phyloP scores from a whole-genome alignment of 2,113 vertebrate genomes.

The Amphiprion ocellaris region DNA sequence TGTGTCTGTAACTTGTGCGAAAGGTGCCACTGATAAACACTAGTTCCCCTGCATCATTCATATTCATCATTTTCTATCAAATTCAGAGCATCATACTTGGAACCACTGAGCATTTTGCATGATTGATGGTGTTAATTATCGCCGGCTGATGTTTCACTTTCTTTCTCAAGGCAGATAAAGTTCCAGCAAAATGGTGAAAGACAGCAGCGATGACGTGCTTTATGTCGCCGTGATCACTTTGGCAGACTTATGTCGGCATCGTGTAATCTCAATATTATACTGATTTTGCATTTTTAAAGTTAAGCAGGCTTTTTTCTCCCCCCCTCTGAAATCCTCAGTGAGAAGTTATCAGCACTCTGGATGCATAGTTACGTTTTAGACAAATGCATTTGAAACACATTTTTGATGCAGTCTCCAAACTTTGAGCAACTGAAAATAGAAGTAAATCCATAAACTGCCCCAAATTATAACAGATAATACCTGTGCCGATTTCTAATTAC shows the following conservation, averaged over 20 bases:
- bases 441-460: too few species aligned
- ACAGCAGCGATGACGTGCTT: constrained; percentile 19
- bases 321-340: too few species aligned
- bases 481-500: background rate
- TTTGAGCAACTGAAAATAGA: background rate
- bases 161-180: constrained; percentile 66
- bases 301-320: background rate
- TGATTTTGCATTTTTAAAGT: constrained; percentile 25
- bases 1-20: constrained; percentile 45
- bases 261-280: constrained; percentile 9
- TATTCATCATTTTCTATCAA: constrained; percentile 62
- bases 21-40: constrained; percentile 55
- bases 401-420: background rate
- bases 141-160: constrained; percentile 63
- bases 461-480: background rate
- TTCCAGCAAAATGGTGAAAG: constrained; percentile 46
- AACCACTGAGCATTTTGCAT: constrained; percentile 55
- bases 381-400: background rate
- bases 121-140: constrained; percentile 74
- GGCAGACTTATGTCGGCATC: constrained; percentile 17
- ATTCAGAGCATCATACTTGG: constrained; percentile 54
- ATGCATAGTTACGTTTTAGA: background rate
- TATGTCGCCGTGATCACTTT: constrained; percentile 21
- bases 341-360: background rate
- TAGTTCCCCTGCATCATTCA: constrained; percentile 53